Evolutionary conservation across 2,888 invertebrate species (phyloP).

Genomic region (Hyposoter dolosus): DNA sequence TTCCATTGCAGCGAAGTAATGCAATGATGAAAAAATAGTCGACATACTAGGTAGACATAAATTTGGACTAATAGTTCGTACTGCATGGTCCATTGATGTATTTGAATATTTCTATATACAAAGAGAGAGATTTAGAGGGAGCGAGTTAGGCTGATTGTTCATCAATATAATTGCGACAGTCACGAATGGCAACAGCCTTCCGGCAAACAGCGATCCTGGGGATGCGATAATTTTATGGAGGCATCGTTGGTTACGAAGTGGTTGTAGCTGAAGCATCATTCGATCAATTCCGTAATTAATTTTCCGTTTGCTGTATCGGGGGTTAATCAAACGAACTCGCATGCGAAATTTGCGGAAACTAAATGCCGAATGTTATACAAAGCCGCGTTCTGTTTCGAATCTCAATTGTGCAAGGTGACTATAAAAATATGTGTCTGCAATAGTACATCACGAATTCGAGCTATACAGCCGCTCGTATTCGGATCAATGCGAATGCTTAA

Average conservation of each 20-base stretch:
- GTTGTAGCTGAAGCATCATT: conserved; percentile 44
- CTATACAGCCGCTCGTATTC: too few species aligned
- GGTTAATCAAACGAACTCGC: conserved; percentile 56
- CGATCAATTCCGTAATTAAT: conserved; percentile 61
- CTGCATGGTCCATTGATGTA: neutral
- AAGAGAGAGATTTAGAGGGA: too few species aligned
- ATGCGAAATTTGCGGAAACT: conserved; percentile 28
- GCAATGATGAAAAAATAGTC: neutral
- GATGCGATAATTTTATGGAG: conserved; percentile 58
- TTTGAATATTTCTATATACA: neutral
- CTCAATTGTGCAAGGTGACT: neutral
- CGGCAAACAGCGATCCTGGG: conserved; percentile 40
- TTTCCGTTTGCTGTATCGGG: conserved; percentile 40
- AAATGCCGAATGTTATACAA: neutral
- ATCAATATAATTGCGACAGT: conserved; percentile 59
- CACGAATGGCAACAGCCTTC: conserved; percentile 39
- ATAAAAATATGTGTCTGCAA: neutral
- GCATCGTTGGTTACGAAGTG: conserved; percentile 25
- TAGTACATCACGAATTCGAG: neutral
- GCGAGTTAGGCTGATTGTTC: conserved; percentile 46
- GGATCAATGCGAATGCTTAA: neutral
- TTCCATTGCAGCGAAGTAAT: conserved; percentile 6
- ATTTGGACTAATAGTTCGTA: conserved; percentile 22
- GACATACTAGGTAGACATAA: neutral
- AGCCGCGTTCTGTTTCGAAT: neutral